Conservation (phyloP, 2,888 invertebrate species). For the Elgonia sp. region DNA sequence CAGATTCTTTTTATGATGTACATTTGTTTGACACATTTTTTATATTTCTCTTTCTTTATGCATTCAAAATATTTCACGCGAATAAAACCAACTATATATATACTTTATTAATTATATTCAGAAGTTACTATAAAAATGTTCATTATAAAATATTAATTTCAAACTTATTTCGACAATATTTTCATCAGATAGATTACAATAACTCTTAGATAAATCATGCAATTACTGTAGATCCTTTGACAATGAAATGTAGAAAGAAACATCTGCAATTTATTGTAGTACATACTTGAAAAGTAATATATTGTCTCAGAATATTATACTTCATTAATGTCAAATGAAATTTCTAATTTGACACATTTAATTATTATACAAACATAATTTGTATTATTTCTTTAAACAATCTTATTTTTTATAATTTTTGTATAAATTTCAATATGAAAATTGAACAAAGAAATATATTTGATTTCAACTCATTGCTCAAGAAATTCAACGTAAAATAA, state of each 20-base stretch:
- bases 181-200: background rate
- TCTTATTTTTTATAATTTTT: too few species aligned
- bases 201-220: slow-evolving; percentile 1
- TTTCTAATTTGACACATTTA: too few species aligned
- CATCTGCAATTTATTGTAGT: slow-evolving; percentile 23
- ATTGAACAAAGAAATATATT: too few species aligned
- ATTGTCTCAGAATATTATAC: background rate
- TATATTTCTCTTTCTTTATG: too few species aligned
- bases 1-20: slow-evolving; percentile 3
- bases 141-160: background rate
- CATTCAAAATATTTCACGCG: too few species aligned
- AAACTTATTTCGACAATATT: background rate
- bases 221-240: background rate
- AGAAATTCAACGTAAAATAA: slow-evolving; percentile 20
- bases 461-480: background rate
- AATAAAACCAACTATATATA: too few species aligned
- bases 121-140: background rate
- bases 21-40: slow-evolving; percentile 2
- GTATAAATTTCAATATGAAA: too few species aligned
- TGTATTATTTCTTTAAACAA: too few species aligned
- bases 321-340: background rate
- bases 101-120: too few species aligned
- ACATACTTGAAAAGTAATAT: slow-evolving; percentile 14
- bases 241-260: slow-evolving; percentile 12
- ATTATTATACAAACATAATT: too few species aligned